A percentile compares a stretch with the other conserved stretches of the same genome.
phyloP scores from a whole-genome alignment of 2,888 invertebrate genomes.

The Kuschelorhynchus macadamiae region DNA sequence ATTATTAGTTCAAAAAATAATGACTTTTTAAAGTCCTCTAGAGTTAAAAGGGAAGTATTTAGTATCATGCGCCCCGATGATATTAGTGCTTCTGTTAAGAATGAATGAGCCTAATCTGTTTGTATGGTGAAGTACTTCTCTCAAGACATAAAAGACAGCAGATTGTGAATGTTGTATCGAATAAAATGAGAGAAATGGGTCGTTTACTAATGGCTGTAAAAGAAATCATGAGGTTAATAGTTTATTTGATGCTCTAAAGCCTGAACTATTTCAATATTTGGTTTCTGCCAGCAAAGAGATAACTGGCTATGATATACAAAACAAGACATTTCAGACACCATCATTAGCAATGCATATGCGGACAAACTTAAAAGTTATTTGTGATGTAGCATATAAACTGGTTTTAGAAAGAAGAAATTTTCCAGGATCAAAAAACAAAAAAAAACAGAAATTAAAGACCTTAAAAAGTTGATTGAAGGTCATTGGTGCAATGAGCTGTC shows the following conservation, averaged over 20 bases:
- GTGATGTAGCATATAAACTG: constrained; percentile 47
- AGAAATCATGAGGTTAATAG: constrained; percentile 31
- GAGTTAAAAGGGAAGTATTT: constrained; percentile 51
- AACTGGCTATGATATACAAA: constrained; percentile 45
- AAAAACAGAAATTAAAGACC: constrained; percentile 42
- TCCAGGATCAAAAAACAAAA: constrained; percentile 29
- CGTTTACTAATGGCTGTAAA: constrained; percentile 42
- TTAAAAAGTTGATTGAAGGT: constrained; percentile 43
- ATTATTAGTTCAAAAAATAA: constrained; percentile 29
- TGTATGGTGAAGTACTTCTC: constrained; percentile 51
- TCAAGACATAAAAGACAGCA: constrained; percentile 52
- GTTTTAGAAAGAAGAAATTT: constrained; percentile 43
- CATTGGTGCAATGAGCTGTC: constrained; percentile 56
- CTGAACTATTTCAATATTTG: constrained; percentile 42
- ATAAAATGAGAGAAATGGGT: no score
- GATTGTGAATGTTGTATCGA: constrained; percentile 44
- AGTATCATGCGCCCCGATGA: constrained; percentile 52
- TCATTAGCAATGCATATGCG: constrained; percentile 51
- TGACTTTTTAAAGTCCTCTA: constrained; percentile 38
- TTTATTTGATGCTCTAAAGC: constrained; percentile 47
- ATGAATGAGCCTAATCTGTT: constrained; percentile 52
- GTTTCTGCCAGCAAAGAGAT: constrained; percentile 44
- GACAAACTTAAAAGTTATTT: constrained; percentile 48
- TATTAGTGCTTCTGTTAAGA: constrained; percentile 50
- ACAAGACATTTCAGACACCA: constrained; percentile 47